Percentiles rank a stretch among this genome's conserved stretches.
Conservation (phyloP, 1,140 invertebrate species). For the Bombyx mandarina region DNA sequence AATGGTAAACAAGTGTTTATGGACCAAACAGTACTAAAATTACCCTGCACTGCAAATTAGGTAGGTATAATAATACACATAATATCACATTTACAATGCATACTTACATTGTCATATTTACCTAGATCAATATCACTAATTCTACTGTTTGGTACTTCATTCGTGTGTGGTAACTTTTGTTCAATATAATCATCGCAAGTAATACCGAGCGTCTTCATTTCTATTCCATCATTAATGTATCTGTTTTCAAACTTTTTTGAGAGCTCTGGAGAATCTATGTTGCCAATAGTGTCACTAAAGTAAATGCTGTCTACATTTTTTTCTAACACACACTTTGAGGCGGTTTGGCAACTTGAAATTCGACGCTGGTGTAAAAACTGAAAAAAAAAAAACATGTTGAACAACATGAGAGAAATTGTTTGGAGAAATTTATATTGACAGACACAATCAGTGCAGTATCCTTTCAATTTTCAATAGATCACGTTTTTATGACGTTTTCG, state of each 20-base stretch:
- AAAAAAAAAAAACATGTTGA: conserved; percentile 17
- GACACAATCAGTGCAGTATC: no score
- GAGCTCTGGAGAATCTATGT: background rate
- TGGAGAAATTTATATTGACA: no score
- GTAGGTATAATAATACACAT: no score
- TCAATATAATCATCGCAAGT: conserved; percentile 60
- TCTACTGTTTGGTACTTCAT: conserved; percentile 34
- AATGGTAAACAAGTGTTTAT: no score
- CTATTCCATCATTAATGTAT: conserved; percentile 1
- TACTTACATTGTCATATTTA: conserved; percentile 43
- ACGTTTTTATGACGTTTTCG: background rate
- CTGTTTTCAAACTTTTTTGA: background rate
- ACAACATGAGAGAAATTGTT: no score
- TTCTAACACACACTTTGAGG: conserved; percentile 34
- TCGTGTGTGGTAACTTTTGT: conserved; percentile 22
- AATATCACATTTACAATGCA: background rate
- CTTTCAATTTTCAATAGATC: no score
- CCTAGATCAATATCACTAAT: conserved; percentile 54
- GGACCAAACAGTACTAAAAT: no score
- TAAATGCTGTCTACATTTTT: conserved; percentile 41
- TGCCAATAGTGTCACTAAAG: conserved; percentile 23
- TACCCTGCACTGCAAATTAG: no score
- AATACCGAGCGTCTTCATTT: conserved; percentile 35
- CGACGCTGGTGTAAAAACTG: conserved; percentile 51
- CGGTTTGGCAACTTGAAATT: conserved; percentile 50